These are phyloP conservation scores for Pteronura brasiliensis DNA, from an alignment of 2,113 vertebrate species.

Conservation along the genomic window DNA sequence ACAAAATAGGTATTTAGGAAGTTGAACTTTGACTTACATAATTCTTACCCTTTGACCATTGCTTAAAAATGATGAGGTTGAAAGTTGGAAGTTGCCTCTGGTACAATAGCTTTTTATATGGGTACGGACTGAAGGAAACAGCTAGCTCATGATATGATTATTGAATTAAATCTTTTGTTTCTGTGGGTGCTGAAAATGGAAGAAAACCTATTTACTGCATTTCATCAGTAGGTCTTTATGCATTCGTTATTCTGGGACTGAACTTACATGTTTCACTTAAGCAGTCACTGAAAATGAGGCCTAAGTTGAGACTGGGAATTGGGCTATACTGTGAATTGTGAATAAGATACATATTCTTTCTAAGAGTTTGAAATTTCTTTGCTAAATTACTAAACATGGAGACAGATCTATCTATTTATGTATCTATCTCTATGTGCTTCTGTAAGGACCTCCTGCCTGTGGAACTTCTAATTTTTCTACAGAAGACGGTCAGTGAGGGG, in stretches of 20 bases:
- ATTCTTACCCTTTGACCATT: neutral
- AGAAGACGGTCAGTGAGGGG: neutral
- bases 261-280: neutral
- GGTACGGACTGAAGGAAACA: neutral
- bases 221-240: neutral
- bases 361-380: neutral
- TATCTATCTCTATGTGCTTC: neutral
- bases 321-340: neutral
- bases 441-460: neutral
- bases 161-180: slow-evolving; percentile 41
- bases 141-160: neutral
- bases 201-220: slow-evolving; percentile 1
- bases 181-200: neutral
- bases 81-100: neutral
- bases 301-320: neutral
- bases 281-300: neutral
- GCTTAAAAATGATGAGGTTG: slow-evolving; percentile 27
- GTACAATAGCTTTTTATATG: slow-evolving; percentile 13
- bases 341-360: neutral
- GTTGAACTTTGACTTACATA: neutral
- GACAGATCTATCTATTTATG: no score
- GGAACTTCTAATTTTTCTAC: neutral
- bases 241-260: neutral
- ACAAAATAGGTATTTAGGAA: slow-evolving; percentile 4
- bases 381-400: neutral